Conservation (phyloP, 2,888 invertebrate species). For the Argynnis bischoffii region DNA sequence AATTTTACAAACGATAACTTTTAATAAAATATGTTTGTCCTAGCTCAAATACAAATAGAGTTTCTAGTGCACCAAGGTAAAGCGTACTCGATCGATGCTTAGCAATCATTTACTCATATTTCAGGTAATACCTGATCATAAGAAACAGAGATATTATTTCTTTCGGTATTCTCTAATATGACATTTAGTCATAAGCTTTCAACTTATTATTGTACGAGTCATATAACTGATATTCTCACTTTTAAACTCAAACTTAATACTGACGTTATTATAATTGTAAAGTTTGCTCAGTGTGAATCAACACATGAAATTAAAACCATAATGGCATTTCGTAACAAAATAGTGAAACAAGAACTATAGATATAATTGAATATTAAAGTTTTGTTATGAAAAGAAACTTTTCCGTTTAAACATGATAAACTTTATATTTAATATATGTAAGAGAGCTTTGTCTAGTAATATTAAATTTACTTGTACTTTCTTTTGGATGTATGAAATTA, state of each 20-base stretch:
- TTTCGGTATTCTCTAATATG: too few relatives aligned
- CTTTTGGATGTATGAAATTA: not conserved
- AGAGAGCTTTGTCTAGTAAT: constrained; percentile 6
- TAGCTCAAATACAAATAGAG: too few relatives aligned
- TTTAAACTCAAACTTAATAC: not conserved
- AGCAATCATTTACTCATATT: too few relatives aligned
- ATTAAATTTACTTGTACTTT: constrained; percentile 3
- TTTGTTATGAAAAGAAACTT: constrained; percentile 14
- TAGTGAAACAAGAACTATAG: constrained; percentile 14
- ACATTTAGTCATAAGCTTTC: too few relatives aligned
- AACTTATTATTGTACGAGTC: too few relatives aligned
- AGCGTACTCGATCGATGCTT: too few relatives aligned
- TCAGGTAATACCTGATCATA: too few relatives aligned
- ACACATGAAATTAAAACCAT: not conserved
- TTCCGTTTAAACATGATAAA: not conserved
- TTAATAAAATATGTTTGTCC: too few relatives aligned
- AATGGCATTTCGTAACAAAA: not conserved
- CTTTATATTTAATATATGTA: not conserved
- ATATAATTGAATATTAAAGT: constrained; percentile 17
- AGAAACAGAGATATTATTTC: too few relatives aligned
- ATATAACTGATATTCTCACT: not conserved
- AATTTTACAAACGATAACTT: too few relatives aligned
- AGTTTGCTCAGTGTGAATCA: not conserved
- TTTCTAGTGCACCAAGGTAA: too few relatives aligned
- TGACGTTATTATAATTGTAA: not conserved